phyloP scores from a whole-genome alignment of 2,113 vertebrate species.

The Promerops cafer region DNA sequence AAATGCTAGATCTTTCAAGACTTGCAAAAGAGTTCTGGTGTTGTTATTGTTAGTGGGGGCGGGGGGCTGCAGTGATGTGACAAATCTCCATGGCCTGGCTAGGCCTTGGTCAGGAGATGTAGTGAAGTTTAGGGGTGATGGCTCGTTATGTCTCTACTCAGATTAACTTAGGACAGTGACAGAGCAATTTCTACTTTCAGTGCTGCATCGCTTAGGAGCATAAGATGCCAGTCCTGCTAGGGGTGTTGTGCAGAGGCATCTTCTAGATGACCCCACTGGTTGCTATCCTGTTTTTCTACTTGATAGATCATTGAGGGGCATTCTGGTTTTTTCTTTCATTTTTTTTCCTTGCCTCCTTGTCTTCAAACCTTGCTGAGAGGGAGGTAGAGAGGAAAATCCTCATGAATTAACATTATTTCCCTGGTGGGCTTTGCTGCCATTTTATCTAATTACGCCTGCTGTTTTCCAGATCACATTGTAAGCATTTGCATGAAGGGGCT shows the following conservation, averaged over 20 bases:
- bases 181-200: background rate
- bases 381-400: conserved; percentile 45
- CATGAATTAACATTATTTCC: conserved; percentile 55
- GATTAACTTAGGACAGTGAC: background rate
- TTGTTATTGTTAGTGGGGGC: background rate
- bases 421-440: conserved; percentile 59
- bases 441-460: conserved; percentile 65
- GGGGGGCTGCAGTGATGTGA: background rate
- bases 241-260: background rate
- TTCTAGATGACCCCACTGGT: background rate
- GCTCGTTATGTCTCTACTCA: background rate
- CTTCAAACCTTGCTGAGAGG: conserved; percentile 34
- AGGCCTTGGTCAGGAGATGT: background rate
- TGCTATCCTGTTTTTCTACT: background rate
- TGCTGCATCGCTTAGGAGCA: background rate
- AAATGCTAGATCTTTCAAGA: background rate
- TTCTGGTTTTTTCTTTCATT: background rate
- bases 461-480: conserved; percentile 64
- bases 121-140: background rate
- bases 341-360: background rate
- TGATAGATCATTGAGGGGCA: background rate
- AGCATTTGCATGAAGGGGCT: conserved; percentile 64
- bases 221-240: background rate
- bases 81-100: background rate
- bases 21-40: background rate